Evolutionary conservation across 2,797 vertebrate genomes (phyloP), one percentile per base, ranked within the genome.

Genomic region (Anguilla pacifica): DNA sequence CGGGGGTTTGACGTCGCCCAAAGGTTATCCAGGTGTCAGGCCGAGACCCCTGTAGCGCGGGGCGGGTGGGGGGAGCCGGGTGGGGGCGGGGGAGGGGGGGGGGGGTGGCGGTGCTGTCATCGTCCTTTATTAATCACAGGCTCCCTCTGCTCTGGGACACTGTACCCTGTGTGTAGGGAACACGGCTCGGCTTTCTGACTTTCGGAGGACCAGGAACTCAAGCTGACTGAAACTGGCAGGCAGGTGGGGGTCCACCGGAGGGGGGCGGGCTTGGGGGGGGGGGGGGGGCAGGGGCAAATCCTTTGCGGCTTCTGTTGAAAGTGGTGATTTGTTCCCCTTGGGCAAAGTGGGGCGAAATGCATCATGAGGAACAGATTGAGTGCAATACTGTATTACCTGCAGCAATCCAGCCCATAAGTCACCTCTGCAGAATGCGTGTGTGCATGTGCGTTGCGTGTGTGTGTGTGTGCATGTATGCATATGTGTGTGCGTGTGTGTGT

Each of bases 11-110:
- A 77, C 74, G 15, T 77, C 19, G 74, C 13, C 35, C 74, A 17
- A 46, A 77, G 74, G 74, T 77, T 17, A 77, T 77, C 13, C 74
- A 43, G 35, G 74, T 39, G 74, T 77, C 72, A 77, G 72, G 72
- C 35, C 22, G 72, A 77, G 35, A 39, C 17, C 35, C 2, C 67
- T 17, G 31, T 43, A 35, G 0, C 2, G 70, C 3, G 70, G 28
- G 2, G n/a, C 1, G 61, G 61, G 61, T 0, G 61, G 3, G 11
- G 9, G 31, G 9, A 3, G 19, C 1, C 2, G 2, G 61, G 19
- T 1, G 19, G 61, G 61, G 2, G 61, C 1, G 31, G 7, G 19
- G 19, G 17, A 0, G 1, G 59, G 0, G 22, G 17, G 59, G 61
- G 2, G 61, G 61, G 61, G 61, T 1, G 61, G 0, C 1, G 9